Evolutionary conservation across 2,888 invertebrate species (phyloP).

Genomic region (Myopa testacea): DNA sequence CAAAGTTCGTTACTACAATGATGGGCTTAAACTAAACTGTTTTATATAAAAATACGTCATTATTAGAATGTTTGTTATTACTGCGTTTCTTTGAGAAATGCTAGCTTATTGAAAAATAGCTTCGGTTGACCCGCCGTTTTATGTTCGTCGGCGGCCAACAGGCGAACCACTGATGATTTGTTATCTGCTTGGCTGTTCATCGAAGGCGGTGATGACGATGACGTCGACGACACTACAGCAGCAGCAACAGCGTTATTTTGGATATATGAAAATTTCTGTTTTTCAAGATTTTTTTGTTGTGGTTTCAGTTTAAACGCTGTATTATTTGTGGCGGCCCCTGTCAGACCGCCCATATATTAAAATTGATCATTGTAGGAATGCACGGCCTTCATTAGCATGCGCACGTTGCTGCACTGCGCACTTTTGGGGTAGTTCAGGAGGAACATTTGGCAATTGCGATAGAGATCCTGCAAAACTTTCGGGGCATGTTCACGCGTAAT

Average conservation of each 20-base stretch:
- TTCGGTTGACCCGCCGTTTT: slow-evolving; percentile 15
- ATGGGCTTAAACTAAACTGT: slow-evolving; percentile 36
- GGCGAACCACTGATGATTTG: slow-evolving; percentile 7
- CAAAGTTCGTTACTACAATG: slow-evolving; percentile 35
- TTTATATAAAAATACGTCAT: slow-evolving; percentile 39
- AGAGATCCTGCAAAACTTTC: slow-evolving; percentile 79
- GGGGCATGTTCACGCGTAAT: slow-evolving; percentile 87
- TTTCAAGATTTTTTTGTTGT: slow-evolving; percentile 25
- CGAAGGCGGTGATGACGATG: background rate
- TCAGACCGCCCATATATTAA: slow-evolving; percentile 50
- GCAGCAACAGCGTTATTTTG: background rate
- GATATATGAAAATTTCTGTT: slow-evolving; percentile 22
- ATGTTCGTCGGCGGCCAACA: slow-evolving; percentile 16
- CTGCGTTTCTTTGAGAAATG: slow-evolving; percentile 31
- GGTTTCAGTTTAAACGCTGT: slow-evolving; percentile 3
- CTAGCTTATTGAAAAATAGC: slow-evolving; percentile 24
- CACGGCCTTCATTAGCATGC: slow-evolving; percentile 66
- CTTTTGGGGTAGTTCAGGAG: slow-evolving; percentile 76
- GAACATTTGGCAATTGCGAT: slow-evolving; percentile 80
- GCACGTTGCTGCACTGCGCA: slow-evolving; percentile 70
- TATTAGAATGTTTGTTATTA: slow-evolving; percentile 31
- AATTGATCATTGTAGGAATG: slow-evolving; percentile 66
- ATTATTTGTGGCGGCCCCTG: slow-evolving; percentile 43
- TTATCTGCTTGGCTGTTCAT: background rate
- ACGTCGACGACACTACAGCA: background rate